Conservation (phyloP, 2,797 vertebrate genomes). For the Champsocephalus esox region DNA sequence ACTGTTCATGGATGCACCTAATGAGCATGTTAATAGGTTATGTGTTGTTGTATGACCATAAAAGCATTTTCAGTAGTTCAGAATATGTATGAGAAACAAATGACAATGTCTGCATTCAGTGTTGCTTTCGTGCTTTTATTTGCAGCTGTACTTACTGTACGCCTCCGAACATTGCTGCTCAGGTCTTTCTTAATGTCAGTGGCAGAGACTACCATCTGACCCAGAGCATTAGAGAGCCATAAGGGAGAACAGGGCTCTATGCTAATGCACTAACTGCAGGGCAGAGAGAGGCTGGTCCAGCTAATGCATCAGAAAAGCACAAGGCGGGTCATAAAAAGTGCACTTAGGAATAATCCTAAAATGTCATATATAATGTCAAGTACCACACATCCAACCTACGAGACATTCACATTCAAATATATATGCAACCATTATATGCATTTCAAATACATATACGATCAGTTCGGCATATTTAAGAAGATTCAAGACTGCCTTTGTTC, state of each 20-base stretch:
- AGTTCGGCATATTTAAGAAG: not conserved
- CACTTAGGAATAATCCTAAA: slow-evolving; percentile 50
- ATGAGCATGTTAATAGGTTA: not conserved
- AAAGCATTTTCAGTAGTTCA: not conserved
- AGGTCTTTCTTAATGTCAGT: slow-evolving; percentile 29
- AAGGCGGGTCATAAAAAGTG: slow-evolving; percentile 44
- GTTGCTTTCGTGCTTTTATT: slow-evolving; percentile 6
- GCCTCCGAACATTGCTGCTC: slow-evolving; percentile 10
- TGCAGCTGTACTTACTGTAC: slow-evolving; percentile 5
- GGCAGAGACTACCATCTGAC: slow-evolving; percentile 40
- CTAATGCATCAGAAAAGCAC: slow-evolving; percentile 43
- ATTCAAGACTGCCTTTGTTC: not conserved
- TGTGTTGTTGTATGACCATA: not conserved
- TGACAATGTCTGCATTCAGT: not conserved
- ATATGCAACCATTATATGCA: not conserved
- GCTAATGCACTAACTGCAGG: slow-evolving; percentile 45
- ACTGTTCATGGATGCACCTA: not conserved
- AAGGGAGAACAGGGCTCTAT: slow-evolving; percentile 41
- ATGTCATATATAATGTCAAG: slow-evolving; percentile 48
- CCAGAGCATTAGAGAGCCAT: slow-evolving; percentile 34
- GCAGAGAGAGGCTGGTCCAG: slow-evolving; percentile 17
- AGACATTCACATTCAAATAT: slow-evolving; percentile 21
- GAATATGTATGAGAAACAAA: not conserved
- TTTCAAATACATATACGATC: slow-evolving; percentile 8
- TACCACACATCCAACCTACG: slow-evolving; percentile 15